Evolutionary conservation across 2,888 invertebrate genomes (phyloP).

Genomic region (Andricus curvator): DNA sequence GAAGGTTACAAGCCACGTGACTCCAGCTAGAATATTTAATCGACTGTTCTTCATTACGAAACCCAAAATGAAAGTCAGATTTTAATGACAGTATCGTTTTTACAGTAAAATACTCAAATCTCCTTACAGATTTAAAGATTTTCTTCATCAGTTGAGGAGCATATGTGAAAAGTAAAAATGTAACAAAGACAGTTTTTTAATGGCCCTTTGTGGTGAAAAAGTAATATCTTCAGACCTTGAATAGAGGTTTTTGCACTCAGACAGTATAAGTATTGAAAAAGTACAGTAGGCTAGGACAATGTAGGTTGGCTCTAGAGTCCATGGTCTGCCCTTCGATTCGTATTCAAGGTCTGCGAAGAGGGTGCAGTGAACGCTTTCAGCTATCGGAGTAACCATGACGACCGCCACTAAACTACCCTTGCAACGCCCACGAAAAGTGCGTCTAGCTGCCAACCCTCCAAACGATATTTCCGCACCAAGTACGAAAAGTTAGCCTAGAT

Average conservation of each 20-base stretch:
- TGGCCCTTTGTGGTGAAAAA: background rate
- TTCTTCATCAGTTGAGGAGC: background rate
- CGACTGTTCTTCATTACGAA: background rate
- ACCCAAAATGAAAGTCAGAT: background rate
- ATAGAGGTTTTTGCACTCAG: background rate
- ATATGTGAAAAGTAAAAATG: background rate
- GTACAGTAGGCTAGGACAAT: constrained; percentile 39
- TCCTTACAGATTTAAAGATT: too few relatives aligned
- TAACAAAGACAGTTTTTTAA: background rate
- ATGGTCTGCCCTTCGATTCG: constrained; percentile 74
- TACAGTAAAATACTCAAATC: too few relatives aligned
- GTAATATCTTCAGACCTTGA: background rate
- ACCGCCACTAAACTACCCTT: constrained; percentile 77
- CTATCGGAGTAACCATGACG: constrained; percentile 76
- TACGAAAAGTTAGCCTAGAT: constrained; percentile 49
- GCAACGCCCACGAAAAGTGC: constrained; percentile 73
- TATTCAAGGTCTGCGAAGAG: constrained; percentile 76
- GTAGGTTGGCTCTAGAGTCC: constrained; percentile 43
- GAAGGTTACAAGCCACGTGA: constrained; percentile 39
- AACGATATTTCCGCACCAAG: constrained; percentile 53
- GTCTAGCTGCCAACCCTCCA: constrained; percentile 70
- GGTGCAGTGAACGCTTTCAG: constrained; percentile 73
- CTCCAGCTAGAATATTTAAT: background rate
- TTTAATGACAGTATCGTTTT: background rate
- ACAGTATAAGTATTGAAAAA: constrained; percentile 42